Conservation (phyloP, 92 coral and sea anemone genomes). For the Zoanthus gigantus region DNA sequence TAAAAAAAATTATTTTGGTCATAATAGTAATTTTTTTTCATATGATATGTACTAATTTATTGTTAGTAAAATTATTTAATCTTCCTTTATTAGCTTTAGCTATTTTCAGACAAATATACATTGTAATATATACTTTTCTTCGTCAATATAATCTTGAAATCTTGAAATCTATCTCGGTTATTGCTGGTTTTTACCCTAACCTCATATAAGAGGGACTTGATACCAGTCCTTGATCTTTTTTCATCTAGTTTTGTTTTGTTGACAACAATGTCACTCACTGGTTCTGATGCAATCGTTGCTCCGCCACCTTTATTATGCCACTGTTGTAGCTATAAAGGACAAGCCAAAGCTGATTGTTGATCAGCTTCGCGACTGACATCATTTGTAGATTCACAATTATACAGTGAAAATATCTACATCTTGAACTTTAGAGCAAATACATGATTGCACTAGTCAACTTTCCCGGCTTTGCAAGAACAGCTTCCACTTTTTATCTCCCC, state of each 20-base stretch:
- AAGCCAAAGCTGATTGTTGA: constrained; percentile 37
- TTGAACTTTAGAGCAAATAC: constrained; percentile 52
- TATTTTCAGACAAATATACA: too few relatives aligned
- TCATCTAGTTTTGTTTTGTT: constrained; percentile 54
- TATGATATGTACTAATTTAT: too few relatives aligned
- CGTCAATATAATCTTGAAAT: too few relatives aligned
- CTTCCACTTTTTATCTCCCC: constrained; percentile 35
- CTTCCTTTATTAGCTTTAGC: too few relatives aligned
- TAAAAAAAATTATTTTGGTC: too few relatives aligned
- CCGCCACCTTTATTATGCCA: constrained; percentile 65
- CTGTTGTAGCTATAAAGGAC: constrained; percentile 46
- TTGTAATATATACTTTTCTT: too few relatives aligned
- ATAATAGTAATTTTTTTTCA: too few relatives aligned
- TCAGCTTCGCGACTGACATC: constrained; percentile 43
- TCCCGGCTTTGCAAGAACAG: constrained; percentile 60
- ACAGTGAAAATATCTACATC: constrained; percentile 59
- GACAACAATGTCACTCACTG: constrained; percentile 49
- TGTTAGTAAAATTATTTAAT: too few relatives aligned
- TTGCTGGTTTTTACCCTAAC: constrained; percentile 44
- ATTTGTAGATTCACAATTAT: constrained; percentile 14
- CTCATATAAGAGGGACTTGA: constrained; percentile 50
- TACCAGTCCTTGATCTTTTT: constrained; percentile 35
- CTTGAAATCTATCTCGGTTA: background rate
- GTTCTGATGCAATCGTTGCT: constrained; percentile 34
- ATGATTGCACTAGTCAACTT: constrained; percentile 56